Conservation (phyloP, 2,888 invertebrate species). For the Vanessa cardui region DNA sequence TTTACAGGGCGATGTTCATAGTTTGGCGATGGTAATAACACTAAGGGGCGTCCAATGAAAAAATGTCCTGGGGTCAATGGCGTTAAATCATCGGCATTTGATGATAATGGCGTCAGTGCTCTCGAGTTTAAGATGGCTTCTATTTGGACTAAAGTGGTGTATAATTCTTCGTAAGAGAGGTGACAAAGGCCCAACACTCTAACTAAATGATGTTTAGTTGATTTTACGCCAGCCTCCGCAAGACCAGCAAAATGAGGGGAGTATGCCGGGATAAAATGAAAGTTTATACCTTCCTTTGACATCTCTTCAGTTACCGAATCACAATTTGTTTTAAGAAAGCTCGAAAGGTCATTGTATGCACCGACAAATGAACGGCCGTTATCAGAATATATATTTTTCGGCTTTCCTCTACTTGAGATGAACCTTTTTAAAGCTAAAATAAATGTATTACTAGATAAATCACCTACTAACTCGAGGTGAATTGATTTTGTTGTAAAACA, state of each 20-base stretch:
- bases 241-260: slow-evolving; percentile 1
- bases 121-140: slow-evolving; percentile 5
- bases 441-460: slow-evolving; percentile 10
- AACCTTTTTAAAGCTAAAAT: slow-evolving; percentile 2
- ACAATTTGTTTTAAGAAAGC: slow-evolving; percentile 32
- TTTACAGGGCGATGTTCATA: neutral
- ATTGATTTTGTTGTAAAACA: slow-evolving; percentile 1
- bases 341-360: slow-evolving; percentile 37
- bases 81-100: neutral
- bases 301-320: slow-evolving; percentile 20
- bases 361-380: slow-evolving; percentile 44
- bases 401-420: slow-evolving; percentile 1
- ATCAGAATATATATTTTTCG: slow-evolving; percentile 38
- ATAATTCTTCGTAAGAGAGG: slow-evolving; percentile 1
- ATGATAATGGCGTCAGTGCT: slow-evolving; percentile 3
- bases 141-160: slow-evolving; percentile 6
- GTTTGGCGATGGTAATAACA: slow-evolving; percentile 7
- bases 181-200: slow-evolving; percentile 1
- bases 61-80: slow-evolving; percentile 10
- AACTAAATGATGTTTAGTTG: neutral
- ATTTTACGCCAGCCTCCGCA: neutral
- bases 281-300: slow-evolving; percentile 22
- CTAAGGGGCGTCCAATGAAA: slow-evolving; percentile 1
- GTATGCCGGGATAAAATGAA: slow-evolving; percentile 14
- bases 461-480: slow-evolving; percentile 3